Base-by-base conservation (phyloP, 2,888 invertebrate species). In the Mylabris sibirica region DNA sequence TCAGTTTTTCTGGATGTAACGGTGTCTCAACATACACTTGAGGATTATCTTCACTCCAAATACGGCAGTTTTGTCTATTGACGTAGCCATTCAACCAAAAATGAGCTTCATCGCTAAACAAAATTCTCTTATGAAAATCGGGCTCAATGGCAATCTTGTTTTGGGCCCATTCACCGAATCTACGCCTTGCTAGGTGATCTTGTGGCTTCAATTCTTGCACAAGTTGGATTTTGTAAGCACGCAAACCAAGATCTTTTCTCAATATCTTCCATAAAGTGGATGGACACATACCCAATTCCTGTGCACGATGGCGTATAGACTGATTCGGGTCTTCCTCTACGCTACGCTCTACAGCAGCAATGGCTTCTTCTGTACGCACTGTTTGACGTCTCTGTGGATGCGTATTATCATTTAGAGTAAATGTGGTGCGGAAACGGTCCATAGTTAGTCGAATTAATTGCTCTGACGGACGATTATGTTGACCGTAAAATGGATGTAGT, bases 401-500 rank as follows among this genome's bases (percentile, higher is more conserved):
- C 67, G 62, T 49, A 67, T 72, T 71, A 66, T 72, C 71, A 63
- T 26, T 60, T 68, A 75, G 64, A 77, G 72, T 73, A 69, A 65
- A 60, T 64, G 71, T 77, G 69, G 74, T 76, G 70, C 74, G 75
- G 78, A 77, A 78, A 71, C 74, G 73, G 24, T 73, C 70, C 74
- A 78, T 71, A 17, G 75, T 74, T 74, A 64, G n/a, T 69, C 75
- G 75, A 77, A 78, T 76, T 65, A 77, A 6, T 62, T 69, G 75
- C 66, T 73, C 72, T 14, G 65, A 75, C 71, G 65, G 72, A 68
- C 74, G 66, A 68, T 76, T 71, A 72, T 72, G 70, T 60, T 41
- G 65, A 70, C 74, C 74, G 59, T 77, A 78, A 78, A 78, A 75
- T 76, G 73, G 72, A 75, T 73, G 76, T 72, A 77, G 72, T 65